These are phyloP conservation scores for Chaetophractus vellerosus DNA, from an alignment of 2,797 vertebrate species.

Conservation along the genomic window DNA sequence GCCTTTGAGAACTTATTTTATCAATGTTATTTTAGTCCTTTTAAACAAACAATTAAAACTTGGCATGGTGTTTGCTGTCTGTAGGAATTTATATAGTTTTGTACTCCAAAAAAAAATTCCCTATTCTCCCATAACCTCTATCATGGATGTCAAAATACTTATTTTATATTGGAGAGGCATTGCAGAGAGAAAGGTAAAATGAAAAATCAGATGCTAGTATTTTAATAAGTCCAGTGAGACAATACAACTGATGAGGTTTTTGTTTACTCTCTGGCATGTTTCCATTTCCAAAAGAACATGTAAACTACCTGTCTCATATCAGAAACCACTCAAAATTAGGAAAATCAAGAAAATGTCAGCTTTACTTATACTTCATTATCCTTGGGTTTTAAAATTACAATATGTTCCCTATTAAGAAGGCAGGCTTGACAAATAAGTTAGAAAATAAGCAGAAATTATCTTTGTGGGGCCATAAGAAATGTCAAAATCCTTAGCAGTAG, in stretches of 20 bases:
- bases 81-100: not conserved
- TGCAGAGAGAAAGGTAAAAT: not conserved
- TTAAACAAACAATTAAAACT: constrained; percentile 10
- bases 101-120: not conserved
- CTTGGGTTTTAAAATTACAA: not conserved
- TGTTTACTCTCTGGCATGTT: not conserved
- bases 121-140: not conserved
- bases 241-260: not conserved
- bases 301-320: not conserved
- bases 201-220: not conserved
- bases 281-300: constrained; percentile 22
- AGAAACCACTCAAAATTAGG: not conserved
- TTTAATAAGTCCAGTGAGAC: not conserved
- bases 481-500: not conserved
- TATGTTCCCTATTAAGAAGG: not conserved
- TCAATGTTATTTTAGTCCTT: constrained; percentile 1
- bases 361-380: not conserved
- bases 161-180: not conserved
- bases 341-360: constrained; percentile 25
- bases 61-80: not conserved
- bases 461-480: not conserved
- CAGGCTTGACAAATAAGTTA: not conserved
- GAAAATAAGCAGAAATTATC: not conserved
- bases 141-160: not conserved
- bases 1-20: not conserved